Percentiles rank a stretch among this genome's conserved stretches.
Evolutionary conservation across 2,113 vertebrate genomes (phyloP).

Genomic region (Vidua macroura): DNA sequence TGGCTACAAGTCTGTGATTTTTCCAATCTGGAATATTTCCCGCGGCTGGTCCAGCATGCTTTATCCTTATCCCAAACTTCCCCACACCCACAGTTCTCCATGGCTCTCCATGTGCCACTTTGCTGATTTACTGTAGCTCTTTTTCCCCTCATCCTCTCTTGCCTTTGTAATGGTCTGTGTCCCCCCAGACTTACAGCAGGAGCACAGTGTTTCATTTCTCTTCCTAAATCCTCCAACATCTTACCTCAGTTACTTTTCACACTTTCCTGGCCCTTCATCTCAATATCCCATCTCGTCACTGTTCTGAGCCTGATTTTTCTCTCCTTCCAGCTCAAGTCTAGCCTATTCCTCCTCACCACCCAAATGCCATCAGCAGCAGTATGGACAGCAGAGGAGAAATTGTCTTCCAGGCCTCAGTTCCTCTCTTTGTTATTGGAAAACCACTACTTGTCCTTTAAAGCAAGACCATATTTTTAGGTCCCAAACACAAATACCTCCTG

Average conservation of each 20-base stretch:
- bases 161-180: not conserved
- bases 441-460: not conserved
- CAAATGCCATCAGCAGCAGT: not conserved
- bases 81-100: accelerated
- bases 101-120: not conserved
- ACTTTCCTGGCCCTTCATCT: not conserved
- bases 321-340: not conserved
- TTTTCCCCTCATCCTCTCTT: not conserved
- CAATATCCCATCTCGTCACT: not conserved
- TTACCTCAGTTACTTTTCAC: not conserved
- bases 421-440: not conserved
- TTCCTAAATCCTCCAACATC: not conserved
- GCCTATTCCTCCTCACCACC: not conserved
- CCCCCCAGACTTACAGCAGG: not conserved
- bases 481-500: not conserved
- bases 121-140: not conserved
- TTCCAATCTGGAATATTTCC: not conserved
- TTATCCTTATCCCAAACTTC: not conserved
- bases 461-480: not conserved
- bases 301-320: not conserved
- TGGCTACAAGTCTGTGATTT: not conserved
- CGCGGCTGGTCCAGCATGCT: not conserved
- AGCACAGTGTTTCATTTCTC: not conserved
- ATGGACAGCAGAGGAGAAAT: not conserved
- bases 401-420: not conserved